Percentiles rank a stretch among this genome's conserved stretches.
These are phyloP conservation scores for Clarias magur DNA, from an alignment of 2,113 vertebrate species.

Conservation along the genomic window DNA sequence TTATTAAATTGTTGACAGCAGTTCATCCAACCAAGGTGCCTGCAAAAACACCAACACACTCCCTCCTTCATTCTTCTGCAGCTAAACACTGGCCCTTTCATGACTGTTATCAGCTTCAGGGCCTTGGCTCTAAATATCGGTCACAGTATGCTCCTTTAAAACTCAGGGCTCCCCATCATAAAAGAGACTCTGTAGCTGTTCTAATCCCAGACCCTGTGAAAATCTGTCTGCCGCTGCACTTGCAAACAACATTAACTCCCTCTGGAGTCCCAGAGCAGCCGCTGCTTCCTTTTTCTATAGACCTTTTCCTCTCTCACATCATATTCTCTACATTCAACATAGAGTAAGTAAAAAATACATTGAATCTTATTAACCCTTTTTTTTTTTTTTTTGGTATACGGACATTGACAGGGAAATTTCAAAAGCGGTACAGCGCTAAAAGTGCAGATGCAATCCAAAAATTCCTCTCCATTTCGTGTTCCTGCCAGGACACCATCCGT, in stretches of 20 bases:
- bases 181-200: conserved; percentile 73
- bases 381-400: conserved; percentile 52
- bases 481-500: conserved; percentile 63
- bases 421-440: conserved; percentile 64
- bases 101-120: conserved; percentile 73
- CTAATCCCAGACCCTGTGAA: conserved; percentile 74
- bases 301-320: conserved; percentile 56
- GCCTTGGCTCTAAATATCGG: conserved; percentile 79
- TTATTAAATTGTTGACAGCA: conserved; percentile 38
- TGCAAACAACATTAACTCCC: conserved; percentile 74
- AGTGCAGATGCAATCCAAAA: conserved; percentile 62
- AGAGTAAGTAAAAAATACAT: conserved; percentile 45
- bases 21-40: conserved; percentile 43
- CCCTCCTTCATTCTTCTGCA: conserved; percentile 64
- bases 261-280: conserved; percentile 61
- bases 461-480: conserved; percentile 63
- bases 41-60: conserved; percentile 17
- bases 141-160: conserved; percentile 75
- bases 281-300: conserved; percentile 65
- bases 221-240: conserved; percentile 67
- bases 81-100: conserved; percentile 72
- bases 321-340: conserved; percentile 64
- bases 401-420: conserved; percentile 69
- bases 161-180: conserved; percentile 70
- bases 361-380: conserved; percentile 68